These are phyloP conservation scores for Cephalopachus bancanus DNA, from an alignment of 2,797 vertebrate species.

Conservation along the genomic window DNA sequence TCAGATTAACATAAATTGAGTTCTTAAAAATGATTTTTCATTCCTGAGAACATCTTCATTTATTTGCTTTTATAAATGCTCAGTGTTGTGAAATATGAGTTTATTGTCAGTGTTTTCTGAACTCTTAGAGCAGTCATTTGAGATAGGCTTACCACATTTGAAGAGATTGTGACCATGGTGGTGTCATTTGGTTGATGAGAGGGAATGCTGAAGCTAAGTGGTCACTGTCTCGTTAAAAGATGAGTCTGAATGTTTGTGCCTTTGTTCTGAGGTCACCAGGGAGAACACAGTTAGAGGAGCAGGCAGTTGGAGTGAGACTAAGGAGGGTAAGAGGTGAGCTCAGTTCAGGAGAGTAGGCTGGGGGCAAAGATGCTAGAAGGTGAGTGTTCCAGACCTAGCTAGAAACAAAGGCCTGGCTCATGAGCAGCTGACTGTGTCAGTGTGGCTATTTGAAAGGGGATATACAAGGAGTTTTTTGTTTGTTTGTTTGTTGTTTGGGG, in stretches of 20 bases:
- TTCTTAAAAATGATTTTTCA: neutral
- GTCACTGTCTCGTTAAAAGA: neutral
- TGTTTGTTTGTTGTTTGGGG: too few species aligned
- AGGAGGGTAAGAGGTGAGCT: neutral
- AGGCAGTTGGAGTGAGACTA: constrained; percentile 47
- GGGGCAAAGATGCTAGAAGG: neutral
- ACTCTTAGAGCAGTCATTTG: neutral
- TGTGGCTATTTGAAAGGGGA: neutral
- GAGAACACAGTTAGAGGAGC: constrained; percentile 62
- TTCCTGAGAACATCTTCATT: neutral
- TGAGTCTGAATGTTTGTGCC: constrained; percentile 15
- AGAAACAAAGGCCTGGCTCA: neutral
- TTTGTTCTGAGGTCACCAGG: constrained; percentile 61
- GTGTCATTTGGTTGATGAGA: neutral
- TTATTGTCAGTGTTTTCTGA: neutral
- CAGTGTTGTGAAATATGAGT: neutral
- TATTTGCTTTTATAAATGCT: neutral
- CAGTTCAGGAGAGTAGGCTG: neutral
- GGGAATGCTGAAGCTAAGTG: neutral
- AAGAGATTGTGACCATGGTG: neutral
- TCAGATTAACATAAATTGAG: neutral
- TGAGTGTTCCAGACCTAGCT: neutral
- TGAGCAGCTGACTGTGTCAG: neutral
- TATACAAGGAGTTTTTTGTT: too few species aligned
- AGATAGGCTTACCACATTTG: neutral